Evolutionary conservation across 2,797 vertebrate species (phyloP).

Genomic region (Rhabdophis nuchalis): DNA sequence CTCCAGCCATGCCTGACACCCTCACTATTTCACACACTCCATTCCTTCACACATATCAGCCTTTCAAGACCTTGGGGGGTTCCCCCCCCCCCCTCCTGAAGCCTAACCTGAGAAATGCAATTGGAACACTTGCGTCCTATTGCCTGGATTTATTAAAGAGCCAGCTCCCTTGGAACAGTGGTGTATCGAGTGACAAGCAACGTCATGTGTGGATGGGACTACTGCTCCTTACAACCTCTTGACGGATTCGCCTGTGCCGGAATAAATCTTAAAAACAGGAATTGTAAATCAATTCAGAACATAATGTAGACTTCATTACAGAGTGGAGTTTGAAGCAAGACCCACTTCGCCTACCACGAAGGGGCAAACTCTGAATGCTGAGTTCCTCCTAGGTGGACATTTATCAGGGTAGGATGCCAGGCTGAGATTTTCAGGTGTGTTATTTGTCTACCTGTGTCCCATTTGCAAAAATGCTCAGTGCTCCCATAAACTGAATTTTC

Average conservation of each 20-base stretch:
- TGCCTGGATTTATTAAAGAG: background rate
- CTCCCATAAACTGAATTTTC: background rate
- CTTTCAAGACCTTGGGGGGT: background rate
- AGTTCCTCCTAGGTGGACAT: background rate
- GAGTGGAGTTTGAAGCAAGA: background rate
- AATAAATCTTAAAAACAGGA: background rate
- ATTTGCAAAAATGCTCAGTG: background rate
- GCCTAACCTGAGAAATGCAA: background rate
- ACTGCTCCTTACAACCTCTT: background rate
- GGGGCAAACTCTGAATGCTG: background rate
- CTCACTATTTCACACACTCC: background rate
- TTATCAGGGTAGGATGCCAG: background rate
- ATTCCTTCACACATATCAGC: background rate
- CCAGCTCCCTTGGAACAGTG: background rate
- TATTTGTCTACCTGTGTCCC: background rate
- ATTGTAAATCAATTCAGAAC: background rate
- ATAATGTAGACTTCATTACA: background rate
- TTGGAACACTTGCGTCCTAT: background rate
- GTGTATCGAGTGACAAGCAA: background rate
- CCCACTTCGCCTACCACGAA: background rate
- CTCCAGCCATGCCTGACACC: background rate
- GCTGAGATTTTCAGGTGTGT: background rate
- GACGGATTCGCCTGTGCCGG: background rate
- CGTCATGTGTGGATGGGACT: background rate
- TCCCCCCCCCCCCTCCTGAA: background rate